Evolutionary conservation across 2,113 vertebrate genomes (phyloP), one percentile per base, ranked within the genome.

Genomic region (Aleadryas rufinucha): DNA sequence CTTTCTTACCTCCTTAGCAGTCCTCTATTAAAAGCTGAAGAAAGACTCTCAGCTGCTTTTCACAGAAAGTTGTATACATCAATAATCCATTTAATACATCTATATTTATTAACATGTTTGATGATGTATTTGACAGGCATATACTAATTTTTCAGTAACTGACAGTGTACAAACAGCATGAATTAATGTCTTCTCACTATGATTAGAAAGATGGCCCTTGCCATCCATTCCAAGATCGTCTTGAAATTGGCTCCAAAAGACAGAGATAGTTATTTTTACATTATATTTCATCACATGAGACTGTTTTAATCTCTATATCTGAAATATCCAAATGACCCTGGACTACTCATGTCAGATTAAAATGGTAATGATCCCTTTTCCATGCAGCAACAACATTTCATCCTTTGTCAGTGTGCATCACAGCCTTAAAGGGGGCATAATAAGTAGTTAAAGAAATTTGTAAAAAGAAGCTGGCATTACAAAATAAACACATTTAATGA

Each of bases 401-500:
- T 95, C 78, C 56, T 87, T 95, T 35, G 61, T 70, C 52, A 65
- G 24, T 39, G 42, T 92, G 76, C 64, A 72, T 53, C 31, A 69
- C 19, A 82, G 27, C 27, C 52, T 75, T 78, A 95, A 95, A 97
- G 35, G 42, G 24, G 54, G 21, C 22, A 19, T 31, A 56, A 24
- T 87, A 95, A 80, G 81, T 96, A 94, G 95, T 97, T 96, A 93
- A 96, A 79, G 63, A 87, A 72, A 87, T 96, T 94, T 97, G 70
- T 83, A 59, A 95, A 95, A 91, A 89, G 86, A 93, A 94, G 41
- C 66, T 93, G 91, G 60, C 65, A 69, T 91, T 71, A 77, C 37
- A 94, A 97, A 97, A 97, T 95, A 97, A 98, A 95, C 94, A 97
- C 91, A 87, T 96, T 95, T 91, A 97, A 94, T 94, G 84, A 97